A percentile compares a stretch with the other conserved stretches of the same genome.
Evolutionary conservation across 2,113 vertebrate genomes (phyloP).

Genomic region (Eulemur macaco): DNA sequence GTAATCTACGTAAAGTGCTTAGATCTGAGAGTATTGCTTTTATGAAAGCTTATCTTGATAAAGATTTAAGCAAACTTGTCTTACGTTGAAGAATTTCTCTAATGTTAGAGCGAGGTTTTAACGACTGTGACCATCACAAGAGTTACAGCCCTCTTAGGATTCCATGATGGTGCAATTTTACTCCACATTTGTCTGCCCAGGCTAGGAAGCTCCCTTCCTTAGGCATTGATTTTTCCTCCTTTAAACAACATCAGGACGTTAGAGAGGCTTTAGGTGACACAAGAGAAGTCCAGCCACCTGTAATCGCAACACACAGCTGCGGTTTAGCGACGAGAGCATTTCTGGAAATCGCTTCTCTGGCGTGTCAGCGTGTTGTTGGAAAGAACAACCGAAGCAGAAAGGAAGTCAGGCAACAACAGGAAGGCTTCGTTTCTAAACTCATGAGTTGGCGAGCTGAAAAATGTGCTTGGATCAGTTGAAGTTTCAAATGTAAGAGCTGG

Average conservation of each 20-base stretch:
- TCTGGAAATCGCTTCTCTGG: conserved; percentile 67
- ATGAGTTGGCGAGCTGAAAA: conserved; percentile 54
- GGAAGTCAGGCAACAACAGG: conserved; percentile 51
- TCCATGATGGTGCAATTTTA: background rate
- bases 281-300: background rate
- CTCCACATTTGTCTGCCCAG: background rate
- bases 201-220: background rate
- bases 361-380: conserved; percentile 56
- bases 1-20: background rate
- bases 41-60: background rate
- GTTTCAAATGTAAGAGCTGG: background rate
- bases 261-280: background rate
- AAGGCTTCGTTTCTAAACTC: conserved; percentile 42
- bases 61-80: background rate
- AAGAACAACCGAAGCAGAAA: conserved; percentile 71
- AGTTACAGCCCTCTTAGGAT: background rate
- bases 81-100: background rate
- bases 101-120: background rate
- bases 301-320: background rate
- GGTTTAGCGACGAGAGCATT: conserved; percentile 38
- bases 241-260: background rate
- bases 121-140: background rate
- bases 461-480: conserved; percentile 52
- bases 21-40: background rate
- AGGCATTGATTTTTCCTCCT: background rate